These are phyloP conservation scores for Brachypodius melanocephalos DNA, from an alignment of 2,113 vertebrate species.

Conservation along the genomic window DNA sequence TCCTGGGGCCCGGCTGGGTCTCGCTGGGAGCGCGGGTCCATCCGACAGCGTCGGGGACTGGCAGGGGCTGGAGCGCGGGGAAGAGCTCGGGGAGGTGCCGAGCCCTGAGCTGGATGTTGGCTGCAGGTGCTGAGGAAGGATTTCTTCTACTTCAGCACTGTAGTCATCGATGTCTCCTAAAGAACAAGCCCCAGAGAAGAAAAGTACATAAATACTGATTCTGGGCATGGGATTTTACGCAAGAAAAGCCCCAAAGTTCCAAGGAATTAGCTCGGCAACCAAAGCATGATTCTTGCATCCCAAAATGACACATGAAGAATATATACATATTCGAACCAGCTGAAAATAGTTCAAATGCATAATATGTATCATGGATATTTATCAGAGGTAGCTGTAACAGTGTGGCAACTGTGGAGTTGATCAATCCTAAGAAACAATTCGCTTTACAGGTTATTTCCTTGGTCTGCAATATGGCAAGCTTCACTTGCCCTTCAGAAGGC, in stretches of 20 bases:
- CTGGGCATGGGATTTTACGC: background rate
- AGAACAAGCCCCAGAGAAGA: background rate
- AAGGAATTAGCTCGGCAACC: background rate
- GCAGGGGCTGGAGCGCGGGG: constrained; percentile 89
- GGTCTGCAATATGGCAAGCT: background rate
- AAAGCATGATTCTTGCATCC: background rate
- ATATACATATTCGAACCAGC: accelerated
- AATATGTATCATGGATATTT: background rate
- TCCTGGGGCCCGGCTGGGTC: constrained; percentile 79
- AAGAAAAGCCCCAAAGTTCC: background rate
- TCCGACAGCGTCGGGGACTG: constrained; percentile 90
- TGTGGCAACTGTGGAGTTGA: background rate
- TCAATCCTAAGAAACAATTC: background rate
- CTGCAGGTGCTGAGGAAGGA: constrained; percentile 93
- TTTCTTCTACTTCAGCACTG: constrained; percentile 87
- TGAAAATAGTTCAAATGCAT: background rate
- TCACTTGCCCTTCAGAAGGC: background rate
- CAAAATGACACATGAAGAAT: background rate
- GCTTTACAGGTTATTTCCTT: background rate
- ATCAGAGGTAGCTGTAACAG: background rate
- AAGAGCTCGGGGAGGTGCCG: constrained; percentile 84
- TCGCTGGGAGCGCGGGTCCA: constrained; percentile 70
- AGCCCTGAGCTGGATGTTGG: constrained; percentile 77
- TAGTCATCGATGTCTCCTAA: constrained; percentile 92
- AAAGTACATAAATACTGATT: background rate